Base-by-base conservation (phyloP, 2,888 invertebrate genomes). In the Clanis bilineata region DNA sequence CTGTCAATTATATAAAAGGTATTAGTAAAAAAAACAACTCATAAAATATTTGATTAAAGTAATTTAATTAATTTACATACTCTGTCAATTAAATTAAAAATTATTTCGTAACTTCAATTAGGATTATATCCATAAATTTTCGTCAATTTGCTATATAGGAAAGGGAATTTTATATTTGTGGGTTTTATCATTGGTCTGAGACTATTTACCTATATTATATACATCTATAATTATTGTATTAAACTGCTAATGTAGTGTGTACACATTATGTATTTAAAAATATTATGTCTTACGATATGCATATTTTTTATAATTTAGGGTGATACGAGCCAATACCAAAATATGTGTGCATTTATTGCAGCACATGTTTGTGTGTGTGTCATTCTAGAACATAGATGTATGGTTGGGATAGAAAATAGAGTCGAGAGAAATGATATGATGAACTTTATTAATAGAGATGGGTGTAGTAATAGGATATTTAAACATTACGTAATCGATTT, bases 151-250 rank as follows among this genome's bases (percentile, higher is more conserved):
- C 25, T 47, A 47, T 47, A 10, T 51, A 51, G 25, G 18, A 18
- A 51, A 51, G 51, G 51, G 51, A 32, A 51, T 51, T 51, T 32
- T 51, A 51, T 51, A 32, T 51, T 51, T 51, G 32, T 51, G 51
- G 32, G 28, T 18, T 32, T 51, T 32, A 51, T 51, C 51, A 15
- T 51, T 28, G 32, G 32, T 51, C 51, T 32, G 18, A 28, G 51
- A 51, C 51, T 51, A 32, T 32, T 51, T 51, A 51, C 28, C 15
- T 28, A 51, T 51, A 18, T 25, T 18, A 51, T 51, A 10, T 32
- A 51, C 41, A 39, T 7, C 5, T 47, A n/a, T 25, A 18, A 6
- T 10, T 32, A 10, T 7, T 3, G 44, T 44, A 44, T 2, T 28
- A 32, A 32, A 51, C 9, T 28, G 18, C 4, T 9, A 51, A 32